phyloP scores from a whole-genome alignment of 2,888 invertebrate species.

The Pinctada fucata region DNA sequence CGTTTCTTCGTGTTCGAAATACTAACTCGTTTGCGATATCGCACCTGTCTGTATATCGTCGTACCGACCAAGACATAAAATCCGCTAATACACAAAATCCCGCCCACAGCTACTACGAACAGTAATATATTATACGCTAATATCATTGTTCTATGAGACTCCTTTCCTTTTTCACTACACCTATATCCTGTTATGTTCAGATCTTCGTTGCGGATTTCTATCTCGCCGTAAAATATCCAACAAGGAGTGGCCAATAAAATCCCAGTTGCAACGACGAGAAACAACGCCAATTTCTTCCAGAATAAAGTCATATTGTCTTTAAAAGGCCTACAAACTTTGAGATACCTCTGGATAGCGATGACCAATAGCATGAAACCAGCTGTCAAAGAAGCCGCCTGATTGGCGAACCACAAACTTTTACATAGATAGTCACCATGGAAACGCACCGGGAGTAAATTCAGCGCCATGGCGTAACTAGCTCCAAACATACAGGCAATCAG shows the following conservation, averaged over 20 bases:
- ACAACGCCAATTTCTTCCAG: conserved; percentile 18
- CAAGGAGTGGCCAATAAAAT: conserved; percentile 13
- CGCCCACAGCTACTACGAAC: conserved; percentile 15
- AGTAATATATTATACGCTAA: conserved; percentile 21
- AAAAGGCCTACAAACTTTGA: conserved; percentile 30
- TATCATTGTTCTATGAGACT: not conserved
- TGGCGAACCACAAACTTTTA: conserved; percentile 29
- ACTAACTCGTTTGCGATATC: conserved; percentile 16
- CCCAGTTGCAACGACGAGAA: not conserved
- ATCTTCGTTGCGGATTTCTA: not conserved
- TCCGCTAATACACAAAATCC: conserved; percentile 8
- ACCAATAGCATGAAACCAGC: conserved; percentile 27
- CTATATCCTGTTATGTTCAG: conserved; percentile 20
- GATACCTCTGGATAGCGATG: conserved; percentile 26
- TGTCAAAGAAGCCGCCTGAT: conserved; percentile 20
- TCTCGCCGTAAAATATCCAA: conserved; percentile 29
- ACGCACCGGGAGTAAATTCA: conserved; percentile 22
- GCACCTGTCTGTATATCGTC: conserved; percentile 23
- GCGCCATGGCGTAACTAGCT: conserved; percentile 18
- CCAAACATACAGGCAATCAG: conserved; percentile 24
- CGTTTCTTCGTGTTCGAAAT: not conserved
- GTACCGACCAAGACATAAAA: conserved; percentile 20
- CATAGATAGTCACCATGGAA: conserved; percentile 25
- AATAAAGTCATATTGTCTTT: conserved; percentile 18
- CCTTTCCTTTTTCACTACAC: conserved; percentile 4